Percentiles rank a stretch among this genome's conserved stretches.
phyloP scores from a whole-genome alignment of 2,888 invertebrate genomes.

The Drosophila borborema region DNA sequence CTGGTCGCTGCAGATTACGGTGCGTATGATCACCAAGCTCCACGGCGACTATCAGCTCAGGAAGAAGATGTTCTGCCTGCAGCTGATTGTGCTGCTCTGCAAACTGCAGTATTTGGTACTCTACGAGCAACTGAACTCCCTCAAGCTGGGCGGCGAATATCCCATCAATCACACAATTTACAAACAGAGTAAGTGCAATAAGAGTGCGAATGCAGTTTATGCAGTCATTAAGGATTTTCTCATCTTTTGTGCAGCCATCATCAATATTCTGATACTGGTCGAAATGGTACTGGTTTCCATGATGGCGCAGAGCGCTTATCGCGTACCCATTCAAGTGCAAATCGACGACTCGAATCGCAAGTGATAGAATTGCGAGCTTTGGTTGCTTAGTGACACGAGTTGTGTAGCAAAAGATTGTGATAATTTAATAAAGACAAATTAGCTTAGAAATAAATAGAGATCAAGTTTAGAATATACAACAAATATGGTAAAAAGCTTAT shows the following conservation, averaged over 20 bases:
- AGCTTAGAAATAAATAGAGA: conserved; percentile 33
- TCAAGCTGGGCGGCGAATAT: conserved; percentile 78
- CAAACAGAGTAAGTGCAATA: conserved; percentile 79
- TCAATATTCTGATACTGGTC: conserved; percentile 81
- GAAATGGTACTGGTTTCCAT: conserved; percentile 84
- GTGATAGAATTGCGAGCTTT: conserved; percentile 8
- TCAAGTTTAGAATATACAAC: neutral
- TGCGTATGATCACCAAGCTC: conserved; percentile 79
- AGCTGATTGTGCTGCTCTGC: conserved; percentile 82
- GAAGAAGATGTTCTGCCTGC: conserved; percentile 83
- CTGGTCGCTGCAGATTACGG: conserved; percentile 83
- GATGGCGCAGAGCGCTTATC: conserved; percentile 82
- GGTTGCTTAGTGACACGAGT: conserved; percentile 17
- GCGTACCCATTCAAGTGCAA: conserved; percentile 73
- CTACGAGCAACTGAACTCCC: conserved; percentile 72
- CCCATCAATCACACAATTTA: conserved; percentile 83
- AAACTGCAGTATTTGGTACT: conserved; percentile 83
- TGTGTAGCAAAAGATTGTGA: conserved; percentile 67
- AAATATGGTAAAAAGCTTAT: neutral
- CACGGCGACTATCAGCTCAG: conserved; percentile 80
- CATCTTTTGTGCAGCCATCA: conserved; percentile 69
- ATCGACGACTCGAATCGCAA: conserved; percentile 54
- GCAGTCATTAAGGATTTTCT: neutral
- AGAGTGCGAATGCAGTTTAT: neutral
- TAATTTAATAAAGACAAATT: conserved; percentile 66